A percentile compares a stretch with the other conserved stretches of the same genome.
phyloP scores from a whole-genome alignment of 2,797 vertebrate genomes.

The Spinus olivaceus region DNA sequence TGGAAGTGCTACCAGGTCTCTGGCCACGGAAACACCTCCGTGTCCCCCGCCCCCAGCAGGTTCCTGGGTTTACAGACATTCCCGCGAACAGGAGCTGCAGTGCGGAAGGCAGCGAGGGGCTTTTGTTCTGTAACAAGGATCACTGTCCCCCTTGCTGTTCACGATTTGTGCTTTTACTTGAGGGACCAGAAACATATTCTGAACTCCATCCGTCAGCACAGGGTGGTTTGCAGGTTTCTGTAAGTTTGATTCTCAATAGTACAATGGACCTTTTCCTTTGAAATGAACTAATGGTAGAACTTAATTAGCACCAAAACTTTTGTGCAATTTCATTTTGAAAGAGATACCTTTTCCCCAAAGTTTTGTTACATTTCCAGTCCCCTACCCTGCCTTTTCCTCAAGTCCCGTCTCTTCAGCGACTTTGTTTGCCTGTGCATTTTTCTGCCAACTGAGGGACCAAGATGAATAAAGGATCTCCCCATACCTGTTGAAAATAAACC shows the following conservation, averaged over 20 bases:
- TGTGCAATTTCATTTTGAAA: neutral
- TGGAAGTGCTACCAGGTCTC: neutral
- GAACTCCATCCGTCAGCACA: neutral
- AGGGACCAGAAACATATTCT: neutral
- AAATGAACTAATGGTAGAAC: neutral
- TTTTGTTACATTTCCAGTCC: neutral
- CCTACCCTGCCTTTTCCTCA: neutral
- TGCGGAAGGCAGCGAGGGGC: neutral
- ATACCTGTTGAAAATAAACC: neutral
- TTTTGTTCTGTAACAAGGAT: fast-evolving
- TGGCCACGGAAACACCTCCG: neutral
- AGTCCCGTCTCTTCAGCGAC: neutral
- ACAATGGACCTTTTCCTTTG: neutral
- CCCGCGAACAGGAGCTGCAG: neutral
- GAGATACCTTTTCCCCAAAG: neutral
- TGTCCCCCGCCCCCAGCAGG: neutral
- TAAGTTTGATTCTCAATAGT: neutral
- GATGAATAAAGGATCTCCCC: neutral
- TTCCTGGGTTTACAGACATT: neutral
- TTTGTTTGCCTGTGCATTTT: neutral
- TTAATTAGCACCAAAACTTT: neutral
- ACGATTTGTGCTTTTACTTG: neutral
- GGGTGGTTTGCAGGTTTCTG: neutral
- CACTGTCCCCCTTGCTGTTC: fast-evolving
- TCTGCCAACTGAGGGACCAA: neutral